Percentiles rank a stretch among this genome's conserved stretches.
phyloP scores from a whole-genome alignment of 2,113 vertebrate genomes.

The Otolemur garnettii region DNA sequence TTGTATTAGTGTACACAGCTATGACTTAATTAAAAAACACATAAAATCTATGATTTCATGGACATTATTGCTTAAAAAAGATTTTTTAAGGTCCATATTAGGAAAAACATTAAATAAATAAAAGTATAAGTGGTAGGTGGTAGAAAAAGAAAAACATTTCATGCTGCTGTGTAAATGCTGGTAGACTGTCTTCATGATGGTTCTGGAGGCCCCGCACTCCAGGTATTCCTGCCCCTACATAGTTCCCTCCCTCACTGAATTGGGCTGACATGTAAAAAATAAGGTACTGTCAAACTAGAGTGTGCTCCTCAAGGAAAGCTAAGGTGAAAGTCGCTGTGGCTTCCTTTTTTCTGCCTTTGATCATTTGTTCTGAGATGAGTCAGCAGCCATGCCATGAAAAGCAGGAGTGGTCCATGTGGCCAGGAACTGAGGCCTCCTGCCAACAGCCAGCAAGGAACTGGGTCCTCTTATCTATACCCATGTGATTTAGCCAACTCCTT shows the following conservation, averaged over 20 bases:
- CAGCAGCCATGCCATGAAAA: not conserved
- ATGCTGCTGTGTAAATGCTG: not conserved
- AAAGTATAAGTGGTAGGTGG: not conserved
- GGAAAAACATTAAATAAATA: constrained; percentile 34
- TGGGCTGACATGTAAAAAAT: not conserved
- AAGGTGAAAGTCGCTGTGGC: not conserved
- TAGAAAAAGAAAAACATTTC: not conserved
- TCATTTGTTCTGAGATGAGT: not conserved
- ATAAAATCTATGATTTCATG: not conserved
- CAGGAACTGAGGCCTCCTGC: not conserved
- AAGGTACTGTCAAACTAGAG: not conserved
- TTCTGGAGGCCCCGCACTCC: not conserved
- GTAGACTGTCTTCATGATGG: not conserved
- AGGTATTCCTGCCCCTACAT: not conserved
- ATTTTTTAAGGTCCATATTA: not conserved
- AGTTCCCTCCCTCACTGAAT: not conserved
- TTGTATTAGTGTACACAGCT: too few species aligned
- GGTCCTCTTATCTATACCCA: not conserved
- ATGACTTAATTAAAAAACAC: too few species aligned
- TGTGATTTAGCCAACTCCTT: not conserved
- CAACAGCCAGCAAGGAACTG: not conserved
- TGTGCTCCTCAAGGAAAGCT: not conserved
- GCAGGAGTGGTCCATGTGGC: not conserved
- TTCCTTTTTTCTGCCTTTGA: not conserved
- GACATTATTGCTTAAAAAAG: not conserved